phyloP scores from a whole-genome alignment of 2,888 invertebrate genomes.

The Eristalinus aeneus region DNA sequence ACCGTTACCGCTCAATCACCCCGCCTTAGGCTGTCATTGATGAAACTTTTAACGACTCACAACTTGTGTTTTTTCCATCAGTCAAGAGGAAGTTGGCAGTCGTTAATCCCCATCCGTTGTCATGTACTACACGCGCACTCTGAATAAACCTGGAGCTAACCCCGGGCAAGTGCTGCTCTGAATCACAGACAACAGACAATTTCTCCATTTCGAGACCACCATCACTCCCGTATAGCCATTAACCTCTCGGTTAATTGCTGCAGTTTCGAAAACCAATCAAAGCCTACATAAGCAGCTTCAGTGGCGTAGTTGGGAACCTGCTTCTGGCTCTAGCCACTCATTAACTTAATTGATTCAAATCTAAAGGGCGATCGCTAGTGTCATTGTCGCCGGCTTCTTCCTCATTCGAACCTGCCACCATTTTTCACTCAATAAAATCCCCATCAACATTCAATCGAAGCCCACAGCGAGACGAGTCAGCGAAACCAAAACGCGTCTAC shows the following conservation, averaged over 20 bases:
- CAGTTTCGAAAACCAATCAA: background rate
- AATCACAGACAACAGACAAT: background rate
- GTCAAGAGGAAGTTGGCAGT: background rate
- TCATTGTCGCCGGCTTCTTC: slow-evolving; percentile 28
- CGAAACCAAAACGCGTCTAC: background rate
- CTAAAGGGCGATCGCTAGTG: slow-evolving; percentile 3
- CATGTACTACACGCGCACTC: background rate
- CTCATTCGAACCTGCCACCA: background rate
- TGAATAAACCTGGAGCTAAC: background rate
- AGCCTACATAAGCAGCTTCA: background rate
- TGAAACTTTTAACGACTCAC: background rate
- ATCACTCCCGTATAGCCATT: background rate
- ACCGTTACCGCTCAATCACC: background rate
- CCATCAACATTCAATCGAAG: background rate
- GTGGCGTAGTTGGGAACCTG: background rate
- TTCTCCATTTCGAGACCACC: background rate
- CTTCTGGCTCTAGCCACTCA: slow-evolving; percentile 13
- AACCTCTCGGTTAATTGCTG: background rate
- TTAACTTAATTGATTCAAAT: slow-evolving; percentile 49
- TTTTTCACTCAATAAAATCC: background rate
- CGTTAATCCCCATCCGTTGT: background rate
- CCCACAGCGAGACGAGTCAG: background rate
- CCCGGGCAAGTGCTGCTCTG: background rate
- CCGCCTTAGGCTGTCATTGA: background rate
- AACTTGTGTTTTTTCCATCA: background rate